phyloP scores from a whole-genome alignment of 2,888 invertebrate genomes.

The Tetropium fuscum region DNA sequence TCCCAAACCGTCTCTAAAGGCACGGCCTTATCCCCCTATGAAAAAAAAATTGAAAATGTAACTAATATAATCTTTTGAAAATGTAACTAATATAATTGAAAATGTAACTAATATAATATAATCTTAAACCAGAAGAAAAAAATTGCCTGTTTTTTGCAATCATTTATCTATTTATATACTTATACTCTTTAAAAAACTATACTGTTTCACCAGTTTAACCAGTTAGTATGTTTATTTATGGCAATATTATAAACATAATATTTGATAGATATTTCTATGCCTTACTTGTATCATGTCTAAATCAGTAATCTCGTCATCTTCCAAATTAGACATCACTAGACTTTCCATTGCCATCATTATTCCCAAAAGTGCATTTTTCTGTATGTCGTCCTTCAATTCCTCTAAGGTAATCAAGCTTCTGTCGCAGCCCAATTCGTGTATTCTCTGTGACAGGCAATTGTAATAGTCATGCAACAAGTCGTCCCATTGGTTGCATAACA shows the following conservation, averaged over 20 bases:
- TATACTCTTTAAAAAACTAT: too few relatives aligned
- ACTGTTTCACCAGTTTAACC: too few relatives aligned
- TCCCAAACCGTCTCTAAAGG: conserved; percentile 76
- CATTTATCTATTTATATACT: too few relatives aligned
- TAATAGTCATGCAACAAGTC: conserved; percentile 73
- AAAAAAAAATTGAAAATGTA: not conserved
- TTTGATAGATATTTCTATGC: too few relatives aligned
- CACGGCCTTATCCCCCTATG: conserved; percentile 68
- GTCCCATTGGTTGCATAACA: conserved; percentile 72
- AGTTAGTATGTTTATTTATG: too few relatives aligned
- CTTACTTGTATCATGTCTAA: conserved; percentile 70
- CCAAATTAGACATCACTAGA: conserved; percentile 70
- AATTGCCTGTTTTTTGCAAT: too few relatives aligned
- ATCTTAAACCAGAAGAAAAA: too few relatives aligned
- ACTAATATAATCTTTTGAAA: too few relatives aligned
- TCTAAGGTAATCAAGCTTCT: conserved; percentile 70
- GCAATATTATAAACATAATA: too few relatives aligned
- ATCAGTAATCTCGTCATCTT: conserved; percentile 70
- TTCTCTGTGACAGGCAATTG: conserved; percentile 67
- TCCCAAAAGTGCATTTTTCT: conserved; percentile 70
- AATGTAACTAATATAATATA: too few relatives aligned
- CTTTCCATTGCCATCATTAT: conserved; percentile 73
- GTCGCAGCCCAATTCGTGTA: conserved; percentile 72
- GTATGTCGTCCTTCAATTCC: conserved; percentile 69
- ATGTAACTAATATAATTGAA: too few relatives aligned